A percentile compares a stretch with the other conserved stretches of the same genome.
phyloP scores from a whole-genome alignment of 2,888 invertebrate genomes.

The Bugulina stolonifera region DNA sequence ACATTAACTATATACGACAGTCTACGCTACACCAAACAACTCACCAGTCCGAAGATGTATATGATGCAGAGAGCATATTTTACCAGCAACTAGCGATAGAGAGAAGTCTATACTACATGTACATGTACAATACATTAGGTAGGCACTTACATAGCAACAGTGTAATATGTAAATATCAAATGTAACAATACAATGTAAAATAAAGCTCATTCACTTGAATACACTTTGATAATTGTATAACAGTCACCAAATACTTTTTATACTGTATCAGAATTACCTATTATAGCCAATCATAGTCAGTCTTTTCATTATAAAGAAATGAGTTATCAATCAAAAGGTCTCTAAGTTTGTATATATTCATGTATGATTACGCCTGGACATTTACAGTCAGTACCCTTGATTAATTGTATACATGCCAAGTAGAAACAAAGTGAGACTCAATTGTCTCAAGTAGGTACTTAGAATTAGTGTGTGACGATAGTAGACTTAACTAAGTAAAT shows the following conservation, averaged over 20 bases:
- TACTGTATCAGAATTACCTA: neutral
- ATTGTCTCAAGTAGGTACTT: neutral
- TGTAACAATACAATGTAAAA: neutral
- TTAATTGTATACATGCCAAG: neutral
- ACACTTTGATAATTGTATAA: neutral
- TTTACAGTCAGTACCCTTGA: too few relatives aligned
- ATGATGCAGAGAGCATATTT: neutral
- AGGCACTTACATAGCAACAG: neutral
- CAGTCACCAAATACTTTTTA: neutral
- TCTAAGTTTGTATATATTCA: too few relatives aligned
- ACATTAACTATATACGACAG: too few relatives aligned
- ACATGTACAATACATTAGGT: too few relatives aligned
- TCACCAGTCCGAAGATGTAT: neutral
- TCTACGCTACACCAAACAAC: too few relatives aligned
- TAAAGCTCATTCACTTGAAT: neutral
- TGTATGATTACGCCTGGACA: too few relatives aligned
- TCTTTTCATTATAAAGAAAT: neutral
- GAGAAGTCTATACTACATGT: too few relatives aligned
- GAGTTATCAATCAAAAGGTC: neutral
- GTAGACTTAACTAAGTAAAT: too few relatives aligned
- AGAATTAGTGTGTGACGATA: neutral
- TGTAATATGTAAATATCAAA: neutral
- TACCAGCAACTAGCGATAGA: neutral
- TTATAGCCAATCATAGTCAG: neutral
- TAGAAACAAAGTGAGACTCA: neutral